A percentile compares a stretch with the other conserved stretches of the same genome.
These are phyloP conservation scores for Oedothorax gibbosus DNA, from an alignment of 1,140 invertebrate genomes.

Conservation along the genomic window DNA sequence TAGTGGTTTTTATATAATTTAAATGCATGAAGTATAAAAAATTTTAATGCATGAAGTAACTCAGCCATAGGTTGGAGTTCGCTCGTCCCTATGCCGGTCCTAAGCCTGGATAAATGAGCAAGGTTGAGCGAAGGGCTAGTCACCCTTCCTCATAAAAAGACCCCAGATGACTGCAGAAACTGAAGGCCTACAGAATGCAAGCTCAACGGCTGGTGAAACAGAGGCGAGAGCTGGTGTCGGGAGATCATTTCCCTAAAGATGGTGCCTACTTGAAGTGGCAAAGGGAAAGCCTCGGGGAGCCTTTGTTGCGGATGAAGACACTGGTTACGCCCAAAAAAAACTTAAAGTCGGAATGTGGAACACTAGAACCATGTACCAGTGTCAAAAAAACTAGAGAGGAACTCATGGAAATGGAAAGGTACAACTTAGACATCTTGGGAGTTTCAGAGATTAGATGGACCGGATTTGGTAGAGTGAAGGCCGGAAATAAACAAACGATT, in stretches of 20 bases:
- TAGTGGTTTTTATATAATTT: too few species aligned
- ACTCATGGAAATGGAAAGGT: constrained; percentile 1
- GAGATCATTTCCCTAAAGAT: not conserved
- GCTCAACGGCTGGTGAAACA: not conserved
- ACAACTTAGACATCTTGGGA: not conserved
- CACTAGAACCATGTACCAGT: not conserved
- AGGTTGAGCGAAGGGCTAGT: too few species aligned
- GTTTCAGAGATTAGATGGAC: not conserved
- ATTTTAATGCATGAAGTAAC: too few species aligned
- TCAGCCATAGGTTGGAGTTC: too few species aligned
- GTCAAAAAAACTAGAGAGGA: not conserved
- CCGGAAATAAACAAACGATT: constrained; percentile 8
- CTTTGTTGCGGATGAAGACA: not conserved
- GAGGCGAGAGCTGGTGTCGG: not conserved
- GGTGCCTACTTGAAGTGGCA: not conserved
- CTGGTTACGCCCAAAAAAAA: too few species aligned
- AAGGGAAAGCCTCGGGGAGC: not conserved
- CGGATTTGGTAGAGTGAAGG: not conserved
- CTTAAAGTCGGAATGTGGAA: not conserved
- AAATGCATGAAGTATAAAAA: too few species aligned
- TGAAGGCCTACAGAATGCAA: not conserved
- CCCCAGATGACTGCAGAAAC: not conserved
- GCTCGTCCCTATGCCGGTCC: too few species aligned
- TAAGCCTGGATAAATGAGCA: too few species aligned
- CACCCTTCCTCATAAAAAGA: not conserved